Evolutionary conservation across 2,797 vertebrate genomes (phyloP).

Genomic region (Micrastur ruficollis): DNA sequence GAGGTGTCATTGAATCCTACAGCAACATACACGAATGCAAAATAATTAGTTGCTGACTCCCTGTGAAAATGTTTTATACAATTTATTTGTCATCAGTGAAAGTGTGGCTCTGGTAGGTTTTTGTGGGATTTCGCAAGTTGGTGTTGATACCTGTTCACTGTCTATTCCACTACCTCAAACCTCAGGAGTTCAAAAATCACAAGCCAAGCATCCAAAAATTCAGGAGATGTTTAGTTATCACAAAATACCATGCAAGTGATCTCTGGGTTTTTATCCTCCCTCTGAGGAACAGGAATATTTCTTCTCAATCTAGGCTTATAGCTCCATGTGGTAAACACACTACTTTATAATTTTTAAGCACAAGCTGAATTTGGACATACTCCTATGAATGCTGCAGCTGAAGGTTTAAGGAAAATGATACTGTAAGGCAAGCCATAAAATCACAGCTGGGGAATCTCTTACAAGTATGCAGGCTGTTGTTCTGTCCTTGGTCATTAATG

Average conservation of each 20-base stretch:
- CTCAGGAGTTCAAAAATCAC: not conserved
- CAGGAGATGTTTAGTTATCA: not conserved
- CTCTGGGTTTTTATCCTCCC: not conserved
- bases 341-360: not conserved
- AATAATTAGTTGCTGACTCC: not conserved
- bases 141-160: not conserved
- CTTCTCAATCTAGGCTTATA: not conserved
- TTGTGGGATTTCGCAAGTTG: not conserved
- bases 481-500: not conserved
- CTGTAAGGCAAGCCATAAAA: not conserved
- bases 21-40: conserved; percentile 2
- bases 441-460: not conserved
- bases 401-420: not conserved
- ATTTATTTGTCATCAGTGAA: not conserved
- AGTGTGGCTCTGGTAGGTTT: not conserved
- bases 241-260: not conserved
- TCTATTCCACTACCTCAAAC: not conserved
- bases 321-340: not conserved
- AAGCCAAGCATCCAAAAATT: not conserved
- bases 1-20: conserved; percentile 27
- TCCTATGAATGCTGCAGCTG: not conserved
- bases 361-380: not conserved
- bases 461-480: not conserved
- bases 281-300: not conserved
- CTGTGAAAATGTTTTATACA: not conserved